Evolutionary conservation across 1,140 invertebrate genomes (phyloP).

Genomic region (Megathymus violae): DNA sequence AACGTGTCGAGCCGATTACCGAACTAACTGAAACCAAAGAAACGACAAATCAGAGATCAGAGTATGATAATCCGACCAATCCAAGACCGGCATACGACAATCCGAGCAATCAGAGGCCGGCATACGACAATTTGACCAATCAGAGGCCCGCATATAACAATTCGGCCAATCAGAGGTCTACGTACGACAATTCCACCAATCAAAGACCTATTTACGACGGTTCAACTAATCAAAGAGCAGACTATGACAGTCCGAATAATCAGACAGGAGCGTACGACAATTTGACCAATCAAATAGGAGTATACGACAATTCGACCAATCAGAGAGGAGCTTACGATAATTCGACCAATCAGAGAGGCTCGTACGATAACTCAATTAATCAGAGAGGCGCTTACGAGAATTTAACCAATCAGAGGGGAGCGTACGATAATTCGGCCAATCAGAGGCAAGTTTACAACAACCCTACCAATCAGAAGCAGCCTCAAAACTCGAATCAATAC

Average conservation of each 20-base stretch:
- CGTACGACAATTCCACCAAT: slow-evolving; percentile 5
- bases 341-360: too few relatives aligned
- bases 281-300: too few relatives aligned
- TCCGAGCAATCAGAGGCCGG: slow-evolving; percentile 46
- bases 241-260: too few relatives aligned
- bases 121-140: slow-evolving; percentile 6
- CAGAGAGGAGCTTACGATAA: too few relatives aligned
- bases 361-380: too few relatives aligned
- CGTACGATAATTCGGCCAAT: too few relatives aligned
- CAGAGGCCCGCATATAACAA: background rate
- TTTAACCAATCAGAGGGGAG: too few relatives aligned
- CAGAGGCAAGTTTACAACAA: too few relatives aligned
- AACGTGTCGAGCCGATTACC: slow-evolving; percentile 38
- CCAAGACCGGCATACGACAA: slow-evolving; percentile 32
- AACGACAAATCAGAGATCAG: slow-evolving; percentile 42
- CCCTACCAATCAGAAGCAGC: too few relatives aligned
- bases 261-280: too few relatives aligned
- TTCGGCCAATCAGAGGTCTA: background rate
- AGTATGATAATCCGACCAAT: slow-evolving; percentile 44
- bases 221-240: background rate
- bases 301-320: too few relatives aligned
- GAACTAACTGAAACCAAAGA: slow-evolving; percentile 24
- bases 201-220: slow-evolving; percentile 1
- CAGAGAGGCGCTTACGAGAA: too few relatives aligned
- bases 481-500: slow-evolving; percentile 5